Evolutionary conservation across 1,140 invertebrate genomes (phyloP), one percentile per base, ranked within the genome.

Genomic region (Drosophila pectinifera): DNA sequence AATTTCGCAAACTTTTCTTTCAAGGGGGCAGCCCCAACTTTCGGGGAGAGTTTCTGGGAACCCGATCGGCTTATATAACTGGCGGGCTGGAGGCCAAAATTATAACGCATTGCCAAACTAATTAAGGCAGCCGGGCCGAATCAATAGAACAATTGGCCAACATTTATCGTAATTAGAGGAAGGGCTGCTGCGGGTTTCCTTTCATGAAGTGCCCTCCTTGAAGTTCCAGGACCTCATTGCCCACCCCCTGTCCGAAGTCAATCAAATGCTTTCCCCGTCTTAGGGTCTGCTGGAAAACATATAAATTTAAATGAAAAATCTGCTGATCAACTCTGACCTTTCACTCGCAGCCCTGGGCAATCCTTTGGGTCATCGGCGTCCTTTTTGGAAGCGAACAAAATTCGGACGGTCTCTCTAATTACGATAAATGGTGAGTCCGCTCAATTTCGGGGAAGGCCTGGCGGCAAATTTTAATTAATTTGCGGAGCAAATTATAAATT

Each of bases 401-500:
- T 28, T 22, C 18, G 11, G 14, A 3, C 51, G 11, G 14, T 2
- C 51, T 26, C 34, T 20, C 63, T 76, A 76, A 76, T 76, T 76
- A 76, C 73, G 58, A 76, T 58, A 76, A 76, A 75, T 75, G 72
- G 45, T 24, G 20, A 58, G 46, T 45, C 51, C 36, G 53, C 36
- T 39, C 39, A 67, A 76, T 53, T 75, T 76, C 13, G 24, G 28
- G 31, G 57, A 54, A 74, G 14, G 59, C 39, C 61, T 57, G 18
- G 72, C 45, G 73, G 73, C 58, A 75, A 76, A 76, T 67, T 76
- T 75, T 76, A 76, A 76, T 76, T 76, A 76, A 76, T 74, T 74
- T 74, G 10, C 49, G 28, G 58, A 48, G 31, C 57, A 74, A 73
- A 55, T 76, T 76, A 57, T n/a, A 70, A 57, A 39, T 56, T 57